Percentiles rank a stretch among this genome's conserved stretches.
phyloP scores from a whole-genome alignment of 1,140 invertebrate species.

The Neodiprion pinetum region DNA sequence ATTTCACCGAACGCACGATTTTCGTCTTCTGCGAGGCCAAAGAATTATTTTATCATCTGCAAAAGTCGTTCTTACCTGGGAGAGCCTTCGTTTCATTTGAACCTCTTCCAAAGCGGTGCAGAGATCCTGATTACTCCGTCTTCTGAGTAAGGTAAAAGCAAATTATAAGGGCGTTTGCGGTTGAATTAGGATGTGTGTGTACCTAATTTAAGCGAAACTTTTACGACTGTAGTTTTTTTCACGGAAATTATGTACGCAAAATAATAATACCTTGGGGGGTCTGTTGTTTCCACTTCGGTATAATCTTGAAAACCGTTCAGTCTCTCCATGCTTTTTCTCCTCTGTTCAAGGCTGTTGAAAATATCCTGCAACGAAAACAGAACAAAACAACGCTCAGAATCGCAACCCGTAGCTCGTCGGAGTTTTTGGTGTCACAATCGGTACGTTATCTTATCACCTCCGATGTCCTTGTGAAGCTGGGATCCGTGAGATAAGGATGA shows the following conservation, averaged over 20 bases:
- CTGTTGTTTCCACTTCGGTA: constrained; percentile 40
- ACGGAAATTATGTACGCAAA: no score
- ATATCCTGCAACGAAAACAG: constrained; percentile 48
- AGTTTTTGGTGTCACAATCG: no score
- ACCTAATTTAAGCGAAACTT: no score
- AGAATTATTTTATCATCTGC: no score
- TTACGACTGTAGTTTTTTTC: no score
- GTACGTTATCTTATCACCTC: constrained; percentile 41
- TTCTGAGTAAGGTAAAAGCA: constrained; percentile 32
- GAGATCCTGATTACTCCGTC: constrained; percentile 50
- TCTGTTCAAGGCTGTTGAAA: constrained; percentile 56
- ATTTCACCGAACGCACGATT: no score
- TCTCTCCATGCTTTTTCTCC: constrained; percentile 55
- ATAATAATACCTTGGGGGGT: constrained; percentile 41
- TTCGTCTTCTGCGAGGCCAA: no score
- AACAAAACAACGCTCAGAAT: background rate
- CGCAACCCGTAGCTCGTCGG: background rate
- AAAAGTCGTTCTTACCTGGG: constrained; percentile 37
- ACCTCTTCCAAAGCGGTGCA: constrained; percentile 48
- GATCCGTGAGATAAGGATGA: constrained; percentile 50
- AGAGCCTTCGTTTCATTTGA: constrained; percentile 48
- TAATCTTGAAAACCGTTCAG: constrained; percentile 52
- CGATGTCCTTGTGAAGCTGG: constrained; percentile 59
- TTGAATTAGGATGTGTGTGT: no score
- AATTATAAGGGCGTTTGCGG: background rate